Conservation (phyloP, 2,113 vertebrate species). For the Microtus oregoni region DNA sequence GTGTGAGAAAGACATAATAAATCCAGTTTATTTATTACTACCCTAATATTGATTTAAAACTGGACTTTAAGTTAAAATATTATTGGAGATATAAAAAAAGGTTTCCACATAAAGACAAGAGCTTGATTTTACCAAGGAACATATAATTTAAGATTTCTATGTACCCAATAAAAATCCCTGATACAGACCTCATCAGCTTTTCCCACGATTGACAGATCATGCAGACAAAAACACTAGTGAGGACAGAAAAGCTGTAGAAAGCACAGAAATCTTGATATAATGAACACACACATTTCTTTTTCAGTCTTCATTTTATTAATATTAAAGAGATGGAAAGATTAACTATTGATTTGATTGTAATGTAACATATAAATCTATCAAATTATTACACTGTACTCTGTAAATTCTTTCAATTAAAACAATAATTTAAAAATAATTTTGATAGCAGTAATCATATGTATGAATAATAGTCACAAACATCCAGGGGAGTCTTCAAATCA, state of each 20-base stretch:
- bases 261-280: background rate
- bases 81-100: background rate
- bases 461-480: slow-evolving; percentile 52
- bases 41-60: background rate
- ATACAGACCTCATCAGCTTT: background rate
- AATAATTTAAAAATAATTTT: slow-evolving; percentile 32
- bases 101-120: background rate
- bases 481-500: slow-evolving; percentile 5
- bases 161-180: background rate
- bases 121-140: slow-evolving; percentile 29
- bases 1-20: background rate
- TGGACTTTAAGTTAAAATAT: slow-evolving; percentile 4
- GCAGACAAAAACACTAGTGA: background rate
- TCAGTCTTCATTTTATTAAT: background rate
- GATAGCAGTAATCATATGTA: background rate
- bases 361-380: background rate
- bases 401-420: background rate
- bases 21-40: background rate
- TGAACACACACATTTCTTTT: background rate
- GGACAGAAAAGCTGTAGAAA: background rate
- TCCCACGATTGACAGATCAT: background rate
- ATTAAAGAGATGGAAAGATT: background rate
- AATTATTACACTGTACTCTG: background rate
- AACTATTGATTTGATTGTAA: background rate
- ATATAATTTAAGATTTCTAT: background rate